Percentiles rank a stretch among this genome's conserved stretches.
Evolutionary conservation across 2,797 vertebrate genomes (phyloP).

Genomic region (Myotis findleyi): DNA sequence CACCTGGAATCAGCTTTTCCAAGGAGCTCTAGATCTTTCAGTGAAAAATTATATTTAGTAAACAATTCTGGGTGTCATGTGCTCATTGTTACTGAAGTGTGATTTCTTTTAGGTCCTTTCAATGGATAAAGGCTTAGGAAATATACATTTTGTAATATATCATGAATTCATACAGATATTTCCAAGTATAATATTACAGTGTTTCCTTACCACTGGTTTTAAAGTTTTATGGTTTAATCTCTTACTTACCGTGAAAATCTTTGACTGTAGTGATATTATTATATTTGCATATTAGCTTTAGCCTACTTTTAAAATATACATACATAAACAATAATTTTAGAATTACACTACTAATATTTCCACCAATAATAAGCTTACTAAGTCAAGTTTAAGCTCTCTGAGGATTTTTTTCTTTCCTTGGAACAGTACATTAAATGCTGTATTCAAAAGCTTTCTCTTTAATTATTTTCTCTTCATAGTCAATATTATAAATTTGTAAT

Average conservation of each 20-base stretch:
- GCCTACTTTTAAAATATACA: background rate
- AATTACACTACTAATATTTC: conserved; percentile 8
- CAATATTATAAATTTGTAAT: conserved; percentile 4
- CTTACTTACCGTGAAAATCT: background rate
- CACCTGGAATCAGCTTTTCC: background rate
- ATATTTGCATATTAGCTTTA: background rate
- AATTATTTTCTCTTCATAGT: background rate
- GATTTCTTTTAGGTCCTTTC: background rate
- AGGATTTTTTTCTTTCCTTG: background rate
- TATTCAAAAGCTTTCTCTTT: background rate
- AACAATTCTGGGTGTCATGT: background rate
- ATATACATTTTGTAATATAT: background rate
- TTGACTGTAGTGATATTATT: background rate
- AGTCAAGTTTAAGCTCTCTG: background rate
- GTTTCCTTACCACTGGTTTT: background rate
- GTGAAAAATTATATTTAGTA: background rate
- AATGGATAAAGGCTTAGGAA: background rate
- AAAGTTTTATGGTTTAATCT: conserved; percentile 2
- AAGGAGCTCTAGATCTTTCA: background rate
- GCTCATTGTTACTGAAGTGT: background rate
- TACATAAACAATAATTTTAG: background rate
- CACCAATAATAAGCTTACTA: background rate
- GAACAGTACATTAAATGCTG: background rate
- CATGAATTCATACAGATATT: background rate
- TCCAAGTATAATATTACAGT: background rate